These are phyloP conservation scores for Ceratoteleas bidentatus DNA, from an alignment of 1,140 invertebrate species.

Conservation along the genomic window DNA sequence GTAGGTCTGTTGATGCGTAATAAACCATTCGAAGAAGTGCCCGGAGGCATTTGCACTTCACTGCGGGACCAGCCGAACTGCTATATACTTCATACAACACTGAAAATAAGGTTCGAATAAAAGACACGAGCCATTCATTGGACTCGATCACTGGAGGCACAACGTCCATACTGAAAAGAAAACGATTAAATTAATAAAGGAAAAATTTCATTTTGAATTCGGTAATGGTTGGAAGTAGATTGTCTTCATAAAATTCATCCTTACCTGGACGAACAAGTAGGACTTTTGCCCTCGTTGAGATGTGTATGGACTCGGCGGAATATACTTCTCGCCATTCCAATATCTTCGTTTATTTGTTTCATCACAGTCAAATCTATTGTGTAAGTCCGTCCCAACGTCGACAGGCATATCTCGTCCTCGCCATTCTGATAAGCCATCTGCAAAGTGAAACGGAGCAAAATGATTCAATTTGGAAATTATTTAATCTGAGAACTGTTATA, in stretches of 20 bases:
- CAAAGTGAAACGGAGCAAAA: constrained; percentile 69
- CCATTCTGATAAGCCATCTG: constrained; percentile 95
- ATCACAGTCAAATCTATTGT: constrained; percentile 97
- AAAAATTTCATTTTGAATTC: background rate
- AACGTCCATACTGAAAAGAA: constrained; percentile 76
- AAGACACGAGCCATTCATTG: constrained; percentile 83
- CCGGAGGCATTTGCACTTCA: constrained; percentile 96
- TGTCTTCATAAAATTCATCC: too few relatives aligned
- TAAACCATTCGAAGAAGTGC: constrained; percentile 98
- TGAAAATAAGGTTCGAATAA: constrained; percentile 94
- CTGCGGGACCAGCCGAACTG: constrained; percentile 97
- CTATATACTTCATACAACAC: constrained; percentile 98
- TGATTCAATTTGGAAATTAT: too few relatives aligned
- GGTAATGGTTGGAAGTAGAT: background rate
- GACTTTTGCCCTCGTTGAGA: constrained; percentile 78
- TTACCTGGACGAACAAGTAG: constrained; percentile 76
- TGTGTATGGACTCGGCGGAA: constrained; percentile 86
- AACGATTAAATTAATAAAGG: constrained; percentile 15
- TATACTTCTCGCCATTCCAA: constrained; percentile 94
- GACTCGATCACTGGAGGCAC: constrained; percentile 79
- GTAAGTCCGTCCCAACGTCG: constrained; percentile 94
- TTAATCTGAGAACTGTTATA: too few relatives aligned
- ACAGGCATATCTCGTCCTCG: constrained; percentile 96
- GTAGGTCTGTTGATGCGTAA: constrained; percentile 92
- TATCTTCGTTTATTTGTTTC: constrained; percentile 99